Evolutionary conservation across 1,140 invertebrate species (phyloP).

Genomic region (Bombus picipes): DNA sequence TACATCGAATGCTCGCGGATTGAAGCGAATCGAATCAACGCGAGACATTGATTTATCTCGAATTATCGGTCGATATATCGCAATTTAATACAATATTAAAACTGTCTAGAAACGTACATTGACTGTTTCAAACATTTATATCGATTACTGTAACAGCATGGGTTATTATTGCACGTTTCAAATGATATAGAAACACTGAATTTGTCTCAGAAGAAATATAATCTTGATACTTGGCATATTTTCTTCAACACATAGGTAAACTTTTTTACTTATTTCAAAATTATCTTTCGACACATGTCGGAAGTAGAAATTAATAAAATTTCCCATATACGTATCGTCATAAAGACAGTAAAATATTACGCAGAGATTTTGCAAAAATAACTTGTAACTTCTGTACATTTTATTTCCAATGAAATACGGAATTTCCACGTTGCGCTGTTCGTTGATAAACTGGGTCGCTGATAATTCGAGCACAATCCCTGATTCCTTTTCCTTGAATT

Average conservation of each 20-base stretch:
- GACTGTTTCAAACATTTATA: background rate
- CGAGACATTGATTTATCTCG: background rate
- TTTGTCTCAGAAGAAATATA: too few relatives aligned
- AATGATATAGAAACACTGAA: background rate
- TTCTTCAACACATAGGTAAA: too few relatives aligned
- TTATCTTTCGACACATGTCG: accelerated
- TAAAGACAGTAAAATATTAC: background rate
- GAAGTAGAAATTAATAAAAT: background rate
- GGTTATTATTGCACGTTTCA: background rate
- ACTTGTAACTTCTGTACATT: background rate
- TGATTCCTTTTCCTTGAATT: background rate
- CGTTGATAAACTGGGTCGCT: background rate
- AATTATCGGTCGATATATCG: background rate
- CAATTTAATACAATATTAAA: background rate
- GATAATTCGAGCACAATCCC: background rate
- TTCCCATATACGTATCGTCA: background rate
- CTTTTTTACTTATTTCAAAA: too few relatives aligned
- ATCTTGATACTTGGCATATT: too few relatives aligned
- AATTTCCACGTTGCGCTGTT: background rate
- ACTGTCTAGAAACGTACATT: background rate
- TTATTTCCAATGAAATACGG: background rate
- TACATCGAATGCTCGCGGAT: background rate
- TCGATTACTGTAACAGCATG: background rate
- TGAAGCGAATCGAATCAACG: background rate
- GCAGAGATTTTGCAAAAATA: background rate